phyloP scores from a whole-genome alignment of 2,113 vertebrate genomes.

The Chamaea fasciata region DNA sequence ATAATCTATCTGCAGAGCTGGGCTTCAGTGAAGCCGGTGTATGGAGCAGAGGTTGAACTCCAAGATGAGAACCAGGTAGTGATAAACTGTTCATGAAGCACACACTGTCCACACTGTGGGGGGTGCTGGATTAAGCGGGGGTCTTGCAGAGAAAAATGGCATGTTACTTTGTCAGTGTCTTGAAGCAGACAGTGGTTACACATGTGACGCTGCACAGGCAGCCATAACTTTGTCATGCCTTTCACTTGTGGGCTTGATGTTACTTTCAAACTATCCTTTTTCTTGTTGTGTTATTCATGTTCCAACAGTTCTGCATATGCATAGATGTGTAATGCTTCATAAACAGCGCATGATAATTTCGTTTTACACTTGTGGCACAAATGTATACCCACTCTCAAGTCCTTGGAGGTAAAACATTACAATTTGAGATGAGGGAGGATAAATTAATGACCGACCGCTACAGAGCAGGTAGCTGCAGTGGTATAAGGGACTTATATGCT shows the following conservation, averaged over 20 bases:
- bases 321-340: background rate
- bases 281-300: background rate
- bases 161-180: accelerated
- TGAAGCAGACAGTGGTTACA: background rate
- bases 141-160: background rate
- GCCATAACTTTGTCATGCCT: background rate
- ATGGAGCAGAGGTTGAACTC: accelerated
- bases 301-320: background rate
- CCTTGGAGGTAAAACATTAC: background rate
- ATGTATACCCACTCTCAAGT: background rate
- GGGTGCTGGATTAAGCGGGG: background rate
- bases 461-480: background rate
- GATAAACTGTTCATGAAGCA: background rate
- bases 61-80: background rate
- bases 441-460: background rate
- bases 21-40: background rate
- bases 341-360: background rate
- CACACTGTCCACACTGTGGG: accelerated
- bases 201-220: background rate
- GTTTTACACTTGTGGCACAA: background rate
- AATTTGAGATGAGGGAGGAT: background rate
- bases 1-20: background rate
- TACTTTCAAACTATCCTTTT: background rate
- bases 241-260: background rate
- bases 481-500: background rate